Evolutionary conservation across 2,113 vertebrate species (phyloP), one percentile per base, ranked within the genome.

Genomic region (Aphyosemion australe): DNA sequence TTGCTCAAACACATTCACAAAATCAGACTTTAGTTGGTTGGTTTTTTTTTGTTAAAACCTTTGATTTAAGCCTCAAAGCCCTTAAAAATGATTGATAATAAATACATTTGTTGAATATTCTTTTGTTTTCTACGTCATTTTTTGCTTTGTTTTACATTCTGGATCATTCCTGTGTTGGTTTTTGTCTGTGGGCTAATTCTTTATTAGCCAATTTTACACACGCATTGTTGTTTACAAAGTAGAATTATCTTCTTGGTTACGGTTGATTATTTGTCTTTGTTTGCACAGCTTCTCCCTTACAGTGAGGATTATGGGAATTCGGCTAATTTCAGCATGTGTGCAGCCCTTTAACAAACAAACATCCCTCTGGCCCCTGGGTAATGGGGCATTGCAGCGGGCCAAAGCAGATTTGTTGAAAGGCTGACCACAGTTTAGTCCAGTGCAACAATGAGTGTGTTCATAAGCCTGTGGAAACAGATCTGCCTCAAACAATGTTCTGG

Each of bases 231-330:
- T 32, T 52, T 52, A 52, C 15, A 21, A 45, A 31, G 14, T 31
- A 0, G 26, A 46, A 2, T 15, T 31, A 60, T 4, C 21, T 11
- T 13, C 11, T 62, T 1, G 8, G 26, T n/a, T 5, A 13, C 6
- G 11, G 19, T 31, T 19, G 4, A 13, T 41, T 42, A 3, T 63
- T 64, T 20, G 19, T 42, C 14, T 64, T 26, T 8, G 31, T 11
- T 46, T 47, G 16, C 1, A 11, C 11, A 37, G 13, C 21, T 65
- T 65, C 32, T 46, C 21, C 49, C 16, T 11, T 11, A 31, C 21
- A 26, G 31, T 2, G 12, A 32, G 62, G 50, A 45, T 65, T 46
- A 20, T 47, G 63, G 42, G 51, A 20, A 20, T 65, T 45, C 51
- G 19, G 8, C 51, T 18, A 14, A 34, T 45, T 32, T 21, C 39